phyloP scores from a whole-genome alignment of 2,113 vertebrate species.

The Dicaeum eximium region DNA sequence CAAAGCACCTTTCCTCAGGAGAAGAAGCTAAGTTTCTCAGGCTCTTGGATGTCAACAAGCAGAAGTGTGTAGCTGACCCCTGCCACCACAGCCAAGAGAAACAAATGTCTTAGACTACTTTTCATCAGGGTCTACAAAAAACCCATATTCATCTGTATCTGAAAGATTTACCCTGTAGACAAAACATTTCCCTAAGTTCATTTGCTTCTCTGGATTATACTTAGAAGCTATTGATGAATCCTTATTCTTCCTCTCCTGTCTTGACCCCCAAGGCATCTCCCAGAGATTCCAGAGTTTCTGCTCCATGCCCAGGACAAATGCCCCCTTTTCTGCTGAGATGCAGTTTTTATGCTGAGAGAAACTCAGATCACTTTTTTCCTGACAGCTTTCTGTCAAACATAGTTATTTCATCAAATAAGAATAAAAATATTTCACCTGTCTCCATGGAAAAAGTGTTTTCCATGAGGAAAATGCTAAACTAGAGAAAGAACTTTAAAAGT shows the following conservation, averaged over 20 bases:
- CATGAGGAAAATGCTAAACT: background rate
- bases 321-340: background rate
- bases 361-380: background rate
- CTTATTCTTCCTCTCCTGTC: background rate
- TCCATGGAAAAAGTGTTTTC: background rate
- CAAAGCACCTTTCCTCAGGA: background rate
- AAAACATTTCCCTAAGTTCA: background rate
- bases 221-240: background rate
- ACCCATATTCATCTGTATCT: background rate
- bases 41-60: background rate
- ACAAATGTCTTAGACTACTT: background rate
- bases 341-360: background rate
- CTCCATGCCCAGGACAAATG: background rate
- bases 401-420: background rate
- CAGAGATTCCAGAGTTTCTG: background rate
- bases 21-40: background rate
- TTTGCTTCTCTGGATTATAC: background rate
- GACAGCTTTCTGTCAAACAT: background rate
- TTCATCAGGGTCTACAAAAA: background rate
- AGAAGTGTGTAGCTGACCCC: background rate
- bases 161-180: background rate
- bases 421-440: background rate
- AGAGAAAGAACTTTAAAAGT: background rate
- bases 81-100: background rate
- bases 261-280: background rate